Base-by-base conservation (phyloP, 2,797 vertebrate species). In the Myotis planiceps region DNA sequence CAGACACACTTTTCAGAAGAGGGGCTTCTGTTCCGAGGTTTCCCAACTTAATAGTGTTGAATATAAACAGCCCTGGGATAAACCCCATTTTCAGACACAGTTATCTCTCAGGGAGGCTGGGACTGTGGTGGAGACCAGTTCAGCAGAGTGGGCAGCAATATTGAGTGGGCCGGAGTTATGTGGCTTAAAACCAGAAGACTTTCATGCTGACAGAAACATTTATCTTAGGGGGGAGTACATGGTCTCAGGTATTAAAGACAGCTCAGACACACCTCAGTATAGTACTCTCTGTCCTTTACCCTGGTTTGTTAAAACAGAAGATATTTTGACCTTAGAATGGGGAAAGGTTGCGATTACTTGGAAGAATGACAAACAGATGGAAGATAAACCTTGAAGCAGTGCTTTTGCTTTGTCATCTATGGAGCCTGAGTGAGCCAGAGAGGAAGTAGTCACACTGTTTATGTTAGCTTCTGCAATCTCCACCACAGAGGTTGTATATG, bases 1-100 rank as follows among this genome's bases (percentile, higher is more conserved):
- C 10, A 94, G 90, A 96, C 85, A 93, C 80, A 97, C 80, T 84
- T 94, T 80, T 98, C 79, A 96, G 96, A 97, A 98, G 94, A 95
- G 85, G 79, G 72, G 78, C 68, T 97, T 96, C 96, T 96, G 23
- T 96, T 97, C 88, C 37, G 78, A 94, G 66, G 18, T 63, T 80
- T 89, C 86, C 97, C 96, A 95, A 39, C 49, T 16, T 89, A 60
- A 65, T 63, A 63, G 72, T 87, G 55, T 16, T 29, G 66, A 63
- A 32, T 66, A 39, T 88, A 92, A 96, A 51, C 88, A 94, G 83
- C 29, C 5, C n/a, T 89, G 12, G 39, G 69, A 91, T 76, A 86
- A 97, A 93, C 5, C 58, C 63, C 55, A 10, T 85, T 93, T 95
- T 91, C 66, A 10, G 37, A 71, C 74, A 25, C 34, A 5, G n/a